A percentile compares a stretch with the other conserved stretches of the same genome.
Conservation (phyloP, 2,113 vertebrate genomes). For the Chloropsis hardwickii region DNA sequence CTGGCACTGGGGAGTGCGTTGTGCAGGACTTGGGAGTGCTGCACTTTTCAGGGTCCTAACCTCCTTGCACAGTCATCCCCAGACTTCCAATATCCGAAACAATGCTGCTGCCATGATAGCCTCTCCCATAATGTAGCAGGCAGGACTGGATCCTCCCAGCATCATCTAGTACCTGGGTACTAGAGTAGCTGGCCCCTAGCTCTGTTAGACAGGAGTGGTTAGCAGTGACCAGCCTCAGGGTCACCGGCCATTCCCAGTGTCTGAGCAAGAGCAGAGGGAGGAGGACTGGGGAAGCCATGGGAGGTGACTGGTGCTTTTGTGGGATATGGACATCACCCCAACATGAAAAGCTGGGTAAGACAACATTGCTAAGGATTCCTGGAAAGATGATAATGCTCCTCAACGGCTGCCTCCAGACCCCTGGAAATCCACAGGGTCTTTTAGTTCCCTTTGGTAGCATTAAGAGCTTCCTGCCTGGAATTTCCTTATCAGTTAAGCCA, state of each 20-base stretch:
- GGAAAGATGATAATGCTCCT: neutral
- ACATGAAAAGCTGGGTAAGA: neutral
- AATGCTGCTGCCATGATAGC: neutral
- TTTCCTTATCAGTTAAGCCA: neutral
- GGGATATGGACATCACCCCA: accelerated
- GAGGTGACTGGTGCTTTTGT: neutral
- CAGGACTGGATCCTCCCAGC: neutral
- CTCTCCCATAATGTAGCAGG: neutral
- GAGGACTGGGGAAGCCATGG: neutral
- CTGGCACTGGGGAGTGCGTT: neutral
- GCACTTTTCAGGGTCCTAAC: neutral
- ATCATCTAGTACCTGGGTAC: neutral
- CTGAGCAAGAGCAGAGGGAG: neutral
- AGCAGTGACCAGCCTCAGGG: neutral
- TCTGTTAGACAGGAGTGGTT: neutral
- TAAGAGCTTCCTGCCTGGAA: neutral
- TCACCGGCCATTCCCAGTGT: accelerated
- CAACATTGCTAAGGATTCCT: neutral
- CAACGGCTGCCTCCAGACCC: accelerated
- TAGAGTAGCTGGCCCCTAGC: neutral
- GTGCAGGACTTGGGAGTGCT: neutral
- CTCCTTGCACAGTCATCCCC: neutral
- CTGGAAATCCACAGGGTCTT: neutral
- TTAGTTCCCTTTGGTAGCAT: neutral
- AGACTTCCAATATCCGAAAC: neutral